Evolutionary conservation across 2,797 vertebrate genomes (phyloP).

Genomic region (Ptychadena robeensis): DNA sequence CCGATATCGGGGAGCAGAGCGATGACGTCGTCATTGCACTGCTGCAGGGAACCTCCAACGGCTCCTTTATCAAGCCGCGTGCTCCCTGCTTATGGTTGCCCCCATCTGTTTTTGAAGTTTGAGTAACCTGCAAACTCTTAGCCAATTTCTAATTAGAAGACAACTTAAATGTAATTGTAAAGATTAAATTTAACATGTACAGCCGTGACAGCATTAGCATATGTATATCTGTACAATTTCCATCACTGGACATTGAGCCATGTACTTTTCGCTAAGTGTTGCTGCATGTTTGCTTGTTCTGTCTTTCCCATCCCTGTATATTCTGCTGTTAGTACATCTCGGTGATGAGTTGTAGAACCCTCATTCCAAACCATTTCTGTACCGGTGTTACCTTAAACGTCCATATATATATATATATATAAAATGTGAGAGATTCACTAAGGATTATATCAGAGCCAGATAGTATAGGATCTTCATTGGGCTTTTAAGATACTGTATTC

Average conservation of each 20-base stretch:
- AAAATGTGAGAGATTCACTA: constrained; percentile 36
- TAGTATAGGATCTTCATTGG: background rate
- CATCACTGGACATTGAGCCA: background rate
- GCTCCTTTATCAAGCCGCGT: no score
- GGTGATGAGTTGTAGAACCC: constrained; percentile 6
- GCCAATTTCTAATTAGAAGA: no score
- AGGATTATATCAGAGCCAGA: background rate
- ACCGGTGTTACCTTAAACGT: constrained; percentile 14
- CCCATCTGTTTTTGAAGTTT: no score
- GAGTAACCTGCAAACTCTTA: no score
- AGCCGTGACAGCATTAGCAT: no score
- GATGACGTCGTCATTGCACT: no score
- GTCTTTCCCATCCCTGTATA: constrained; percentile 28
- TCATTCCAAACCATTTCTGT: constrained; percentile 35
- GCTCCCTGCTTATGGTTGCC: no score
- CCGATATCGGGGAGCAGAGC: no score
- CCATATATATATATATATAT: background rate
- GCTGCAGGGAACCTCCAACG: no score
- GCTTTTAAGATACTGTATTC: background rate
- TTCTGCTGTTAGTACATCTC: background rate
- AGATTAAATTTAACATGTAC: no score
- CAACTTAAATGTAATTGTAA: no score
- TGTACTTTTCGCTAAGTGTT: background rate
- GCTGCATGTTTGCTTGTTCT: constrained; percentile 27
- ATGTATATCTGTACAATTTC: background rate